phyloP scores from a whole-genome alignment of 2,888 invertebrate species.

The Agrotis exclamationis region DNA sequence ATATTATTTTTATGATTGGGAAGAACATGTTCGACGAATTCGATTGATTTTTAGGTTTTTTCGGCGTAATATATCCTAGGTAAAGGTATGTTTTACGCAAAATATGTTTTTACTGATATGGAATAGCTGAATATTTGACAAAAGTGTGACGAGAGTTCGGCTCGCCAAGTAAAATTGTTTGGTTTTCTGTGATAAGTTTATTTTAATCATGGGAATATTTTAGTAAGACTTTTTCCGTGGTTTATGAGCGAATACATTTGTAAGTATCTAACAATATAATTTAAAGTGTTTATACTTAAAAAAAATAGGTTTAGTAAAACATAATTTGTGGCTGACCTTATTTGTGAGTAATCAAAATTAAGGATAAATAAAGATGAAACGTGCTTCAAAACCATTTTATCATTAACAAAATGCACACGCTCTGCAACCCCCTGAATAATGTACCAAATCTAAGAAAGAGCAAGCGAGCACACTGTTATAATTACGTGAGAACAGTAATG shows the following conservation, averaged over 20 bases:
- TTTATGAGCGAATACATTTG: neutral
- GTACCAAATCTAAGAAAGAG: conserved; percentile 50
- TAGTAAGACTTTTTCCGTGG: neutral
- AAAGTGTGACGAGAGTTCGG: too few relatives aligned
- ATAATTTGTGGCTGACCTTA: too few relatives aligned
- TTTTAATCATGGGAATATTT: conserved; percentile 16
- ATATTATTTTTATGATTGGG: conserved; percentile 52
- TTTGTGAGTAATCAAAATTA: neutral
- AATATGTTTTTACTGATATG: neutral
- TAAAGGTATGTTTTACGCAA: conserved; percentile 2
- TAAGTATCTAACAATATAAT: too few relatives aligned
- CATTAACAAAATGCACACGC: conserved; percentile 17
- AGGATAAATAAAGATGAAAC: neutral
- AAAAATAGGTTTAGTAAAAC: too few relatives aligned
- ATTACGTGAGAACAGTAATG: conserved; percentile 65
- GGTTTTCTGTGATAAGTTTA: neutral
- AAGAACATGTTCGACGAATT: conserved; percentile 18
- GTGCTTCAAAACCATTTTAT: conserved; percentile 1
- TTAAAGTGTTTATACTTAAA: too few relatives aligned
- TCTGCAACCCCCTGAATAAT: conserved; percentile 18
- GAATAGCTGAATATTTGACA: neutral
- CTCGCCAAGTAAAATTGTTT: neutral
- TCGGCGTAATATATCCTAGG: neutral
- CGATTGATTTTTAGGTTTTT: conserved; percentile 40
- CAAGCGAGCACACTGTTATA: conserved; percentile 56